These are phyloP conservation scores for Cossypha heuglini DNA, from an alignment of 2,797 vertebrate species.

Conservation along the genomic window DNA sequence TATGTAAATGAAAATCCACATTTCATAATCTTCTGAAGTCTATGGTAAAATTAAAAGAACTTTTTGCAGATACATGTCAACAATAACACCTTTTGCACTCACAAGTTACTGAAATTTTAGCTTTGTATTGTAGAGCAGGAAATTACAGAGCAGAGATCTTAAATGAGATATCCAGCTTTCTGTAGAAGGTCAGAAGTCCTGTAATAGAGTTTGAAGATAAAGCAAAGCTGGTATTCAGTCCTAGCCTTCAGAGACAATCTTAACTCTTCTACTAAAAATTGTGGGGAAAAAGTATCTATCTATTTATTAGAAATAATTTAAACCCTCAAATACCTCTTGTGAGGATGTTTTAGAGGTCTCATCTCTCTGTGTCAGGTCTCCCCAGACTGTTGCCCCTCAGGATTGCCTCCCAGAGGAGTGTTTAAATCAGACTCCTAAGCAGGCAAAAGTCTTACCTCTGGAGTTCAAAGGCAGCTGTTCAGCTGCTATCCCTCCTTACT, in stretches of 20 bases:
- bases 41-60: background rate
- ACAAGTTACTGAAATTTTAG: background rate
- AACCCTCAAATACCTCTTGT: rapidly evolving
- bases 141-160: background rate
- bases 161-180: background rate
- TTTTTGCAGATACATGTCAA: background rate
- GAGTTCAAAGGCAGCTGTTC: background rate
- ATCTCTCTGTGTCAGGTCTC: rapidly evolving
- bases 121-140: background rate
- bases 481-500: background rate
- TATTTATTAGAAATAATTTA: background rate
- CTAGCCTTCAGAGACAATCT: background rate
- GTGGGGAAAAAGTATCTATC: too few species aligned
- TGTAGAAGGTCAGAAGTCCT: background rate
- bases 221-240: background rate
- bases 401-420: background rate
- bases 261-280: background rate
- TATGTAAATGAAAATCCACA: background rate
- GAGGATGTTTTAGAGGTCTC: background rate
- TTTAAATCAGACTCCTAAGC: background rate
- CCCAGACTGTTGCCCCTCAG: background rate
- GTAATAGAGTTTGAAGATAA: background rate
- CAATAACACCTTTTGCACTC: background rate
- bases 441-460: background rate
- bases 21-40: background rate